A percentile compares a stretch with the other conserved stretches of the same genome.
These are phyloP conservation scores for Dallia pectoralis DNA, from an alignment of 2,797 vertebrate species.

Conservation along the genomic window DNA sequence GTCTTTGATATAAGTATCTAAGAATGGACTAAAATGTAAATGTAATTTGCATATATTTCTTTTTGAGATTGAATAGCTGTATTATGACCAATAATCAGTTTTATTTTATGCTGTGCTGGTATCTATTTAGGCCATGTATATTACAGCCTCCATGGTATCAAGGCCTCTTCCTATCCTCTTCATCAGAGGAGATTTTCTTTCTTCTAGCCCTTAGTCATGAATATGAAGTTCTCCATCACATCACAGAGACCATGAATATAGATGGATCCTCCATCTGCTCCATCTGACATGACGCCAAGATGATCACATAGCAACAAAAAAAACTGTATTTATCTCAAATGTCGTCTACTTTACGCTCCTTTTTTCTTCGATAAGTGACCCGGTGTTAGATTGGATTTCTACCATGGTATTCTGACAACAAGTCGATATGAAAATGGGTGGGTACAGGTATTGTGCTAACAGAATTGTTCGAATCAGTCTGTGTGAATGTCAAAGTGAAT, in stretches of 20 bases:
- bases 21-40: no score
- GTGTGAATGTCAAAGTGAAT: neutral
- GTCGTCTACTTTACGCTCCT: constrained; percentile 46
- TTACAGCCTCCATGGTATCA: constrained; percentile 45
- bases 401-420: neutral
- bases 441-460: no score
- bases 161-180: constrained; percentile 21
- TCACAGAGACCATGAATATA: constrained; percentile 24
- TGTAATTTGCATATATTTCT: neutral
- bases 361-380: constrained; percentile 63
- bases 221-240: constrained; percentile 11
- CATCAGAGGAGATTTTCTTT: neutral
- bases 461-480: no score
- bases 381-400: constrained; percentile 14
- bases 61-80: neutral
- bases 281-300: constrained; percentile 61
- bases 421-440: neutral
- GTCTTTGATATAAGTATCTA: no score
- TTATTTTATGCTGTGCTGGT: neutral
- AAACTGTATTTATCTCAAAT: constrained; percentile 37
- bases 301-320: constrained; percentile 41
- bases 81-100: neutral
- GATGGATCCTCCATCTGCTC: constrained; percentile 59
- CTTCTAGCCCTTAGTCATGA: constrained; percentile 5
- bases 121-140: neutral